Evolutionary conservation across 2,113 vertebrate genomes (phyloP).

Genomic region (Micromys minutus): DNA sequence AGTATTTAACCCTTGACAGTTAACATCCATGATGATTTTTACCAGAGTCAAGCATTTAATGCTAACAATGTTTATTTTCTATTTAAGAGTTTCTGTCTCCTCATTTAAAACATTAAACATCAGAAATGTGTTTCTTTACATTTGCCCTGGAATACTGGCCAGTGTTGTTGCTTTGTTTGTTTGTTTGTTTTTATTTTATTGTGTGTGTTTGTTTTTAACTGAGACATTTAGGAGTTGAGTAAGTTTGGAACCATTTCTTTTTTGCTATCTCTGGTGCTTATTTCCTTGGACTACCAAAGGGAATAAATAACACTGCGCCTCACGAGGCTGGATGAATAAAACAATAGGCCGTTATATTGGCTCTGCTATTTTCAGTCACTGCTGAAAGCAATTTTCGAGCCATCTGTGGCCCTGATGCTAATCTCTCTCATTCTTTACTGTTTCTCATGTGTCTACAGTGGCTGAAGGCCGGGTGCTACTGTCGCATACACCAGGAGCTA

Average conservation of each 20-base stretch:
- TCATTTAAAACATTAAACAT: conserved; percentile 49
- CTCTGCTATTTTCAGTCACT: conserved; percentile 67
- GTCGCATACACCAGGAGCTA: neutral
- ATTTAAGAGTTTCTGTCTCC: conserved; percentile 43
- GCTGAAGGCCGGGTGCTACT: neutral
- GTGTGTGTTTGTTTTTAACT: neutral
- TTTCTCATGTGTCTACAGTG: neutral
- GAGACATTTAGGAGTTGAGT: conserved; percentile 35
- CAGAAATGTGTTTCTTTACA: conserved; percentile 55
- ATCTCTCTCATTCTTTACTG: conserved; percentile 24
- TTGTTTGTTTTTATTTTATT: neutral
- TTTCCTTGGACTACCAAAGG: conserved; percentile 66
- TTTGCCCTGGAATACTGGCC: conserved; percentile 20
- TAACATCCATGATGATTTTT: conserved; percentile 46
- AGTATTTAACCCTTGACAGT: conserved; percentile 38
- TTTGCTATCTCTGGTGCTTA: conserved; percentile 45
- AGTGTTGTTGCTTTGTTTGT: neutral
- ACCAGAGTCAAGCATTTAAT: conserved; percentile 25
- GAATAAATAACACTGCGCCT: conserved; percentile 65
- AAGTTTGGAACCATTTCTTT: conserved; percentile 39
- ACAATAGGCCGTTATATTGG: conserved; percentile 60
- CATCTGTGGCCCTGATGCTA: conserved; percentile 64
- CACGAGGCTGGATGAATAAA: conserved; percentile 70
- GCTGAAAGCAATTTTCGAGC: conserved; percentile 68
- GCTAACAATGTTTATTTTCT: conserved; percentile 8